Evolutionary conservation across 2,797 vertebrate species (phyloP), one percentile per base, ranked within the genome.

Genomic region (Chelonia mydas): DNA sequence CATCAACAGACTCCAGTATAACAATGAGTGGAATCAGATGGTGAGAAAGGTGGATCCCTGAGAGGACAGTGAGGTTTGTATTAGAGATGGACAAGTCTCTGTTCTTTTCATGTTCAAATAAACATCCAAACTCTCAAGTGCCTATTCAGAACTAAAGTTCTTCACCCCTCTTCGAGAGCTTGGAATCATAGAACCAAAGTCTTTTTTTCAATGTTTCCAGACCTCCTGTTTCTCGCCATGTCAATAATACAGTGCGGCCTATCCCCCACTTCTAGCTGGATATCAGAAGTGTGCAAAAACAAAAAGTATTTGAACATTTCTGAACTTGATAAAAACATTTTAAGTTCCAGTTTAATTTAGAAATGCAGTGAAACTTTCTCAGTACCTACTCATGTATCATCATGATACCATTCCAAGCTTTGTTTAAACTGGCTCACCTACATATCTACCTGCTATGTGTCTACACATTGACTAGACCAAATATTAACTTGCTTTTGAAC

Each of bases 361-460:
- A 59, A 91, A 28, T 87, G 51, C 4, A 19, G 31, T 12, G 51
- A 51, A 28, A 72, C 21, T 37, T 72, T 25, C n/a, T 27, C 33
- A 57, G 5, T 45, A 81, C 13, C 61, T 53, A 2, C 7, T 41
- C 15, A 33, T 15, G 79, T 47, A 65, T 74, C 2, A 0, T 4
- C 2, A 0, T 4, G 3, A 33, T 41, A 81, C 83, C 12, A 55
- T 50, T 81, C 27, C 68, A 88, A 19, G 1, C 4, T 54, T 83
- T 72, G 68, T n/a, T 77, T 23, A 4, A 45, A 7, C 0, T 23
- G 28, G 1, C 15, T 7, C 54, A 6, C 1, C 37, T 7, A 11
- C 12, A 5, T 31, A 47, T 27, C 53, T 27, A 1, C 9, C 78
- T 50, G 12, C 6, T 5, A 7, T 10, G 2, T 17, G 4, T 37